Evolutionary conservation across 2,797 vertebrate species (phyloP).

Genomic region (Leucoraja ocellata): DNA sequence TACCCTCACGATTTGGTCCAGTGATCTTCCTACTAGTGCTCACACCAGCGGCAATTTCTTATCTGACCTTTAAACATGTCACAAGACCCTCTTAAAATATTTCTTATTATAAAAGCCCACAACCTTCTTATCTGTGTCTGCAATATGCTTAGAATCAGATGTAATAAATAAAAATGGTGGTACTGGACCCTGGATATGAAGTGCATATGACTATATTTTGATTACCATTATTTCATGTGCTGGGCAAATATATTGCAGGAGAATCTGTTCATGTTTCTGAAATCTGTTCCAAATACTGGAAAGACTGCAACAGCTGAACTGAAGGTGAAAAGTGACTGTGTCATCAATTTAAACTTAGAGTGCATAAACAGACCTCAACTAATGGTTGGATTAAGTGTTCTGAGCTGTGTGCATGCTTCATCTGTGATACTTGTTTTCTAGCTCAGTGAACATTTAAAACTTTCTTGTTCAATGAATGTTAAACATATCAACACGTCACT

Average conservation of each 20-base stretch:
- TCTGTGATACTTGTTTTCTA: not conserved
- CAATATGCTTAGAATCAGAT: no score
- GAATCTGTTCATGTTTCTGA: not conserved
- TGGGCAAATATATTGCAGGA: not conserved
- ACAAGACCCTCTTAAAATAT: no score
- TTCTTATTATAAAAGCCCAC: no score
- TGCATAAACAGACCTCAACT: not conserved
- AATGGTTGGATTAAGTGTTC: not conserved
- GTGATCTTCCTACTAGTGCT: no score
- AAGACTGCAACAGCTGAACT: not conserved
- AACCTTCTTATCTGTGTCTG: no score
- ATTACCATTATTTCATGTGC: not conserved
- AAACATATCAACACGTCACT: no score
- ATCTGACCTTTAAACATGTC: no score
- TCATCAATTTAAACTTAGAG: not conserved
- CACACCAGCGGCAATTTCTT: no score
- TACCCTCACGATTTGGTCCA: no score
- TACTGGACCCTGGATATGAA: not conserved
- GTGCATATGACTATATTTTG: not conserved
- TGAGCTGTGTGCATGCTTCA: not conserved
- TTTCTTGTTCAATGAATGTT: not conserved
- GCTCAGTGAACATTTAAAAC: not conserved
- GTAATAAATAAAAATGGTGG: not conserved
- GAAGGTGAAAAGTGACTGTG: not conserved
- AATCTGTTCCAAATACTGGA: not conserved